Evolutionary conservation across 2,797 vertebrate genomes (phyloP), one percentile per base, ranked within the genome.

Genomic region (Champsocephalus gunnari): DNA sequence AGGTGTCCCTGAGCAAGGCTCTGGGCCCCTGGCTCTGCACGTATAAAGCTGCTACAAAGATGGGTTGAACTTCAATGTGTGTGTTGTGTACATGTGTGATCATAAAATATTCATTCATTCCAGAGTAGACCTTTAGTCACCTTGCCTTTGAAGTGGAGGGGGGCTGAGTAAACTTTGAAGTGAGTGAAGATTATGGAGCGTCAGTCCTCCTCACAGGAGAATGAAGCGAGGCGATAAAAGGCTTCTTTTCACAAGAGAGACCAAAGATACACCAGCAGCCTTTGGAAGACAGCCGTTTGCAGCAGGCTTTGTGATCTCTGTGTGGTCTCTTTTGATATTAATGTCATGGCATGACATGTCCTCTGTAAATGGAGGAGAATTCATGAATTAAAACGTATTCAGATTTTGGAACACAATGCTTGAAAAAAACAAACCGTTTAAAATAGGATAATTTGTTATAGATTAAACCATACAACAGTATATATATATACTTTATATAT

Each of bases 241-340:
- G 66, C 57, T 68, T 70, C 32, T 59, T 77, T 77, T 73, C 58
- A 62, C 47, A 64, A 16, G 56, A 50, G 44, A 19, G 51, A 49
- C 62, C 43, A 73, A 63, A 67, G 65, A 75, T 24, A 63, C 32
- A 55, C 9, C 24, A 34, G 5, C 19, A 74, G 63, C 41, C 59
- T 53, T 21, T 47, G 50, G 57, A 67, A 47, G 32, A 66, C 24
- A 53, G 64, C 64, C 59, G 64, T 73, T 5, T 38, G 54, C 45
- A 44, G 62, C 0, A 7, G 63, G 54, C 63, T 73, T 68, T 71
- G 49, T 77, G 71, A 67, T 66, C 56, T 69, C 32, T 82, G 70
- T 82, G 73, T 71, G 73, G 73, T 81, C 75, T 71, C 54, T 38
- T 50, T 64, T 66, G 64, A 75, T 50, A 74, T 69, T 68, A 68